phyloP scores from a whole-genome alignment of 2,797 vertebrate genomes.

The Todus mexicanus region DNA sequence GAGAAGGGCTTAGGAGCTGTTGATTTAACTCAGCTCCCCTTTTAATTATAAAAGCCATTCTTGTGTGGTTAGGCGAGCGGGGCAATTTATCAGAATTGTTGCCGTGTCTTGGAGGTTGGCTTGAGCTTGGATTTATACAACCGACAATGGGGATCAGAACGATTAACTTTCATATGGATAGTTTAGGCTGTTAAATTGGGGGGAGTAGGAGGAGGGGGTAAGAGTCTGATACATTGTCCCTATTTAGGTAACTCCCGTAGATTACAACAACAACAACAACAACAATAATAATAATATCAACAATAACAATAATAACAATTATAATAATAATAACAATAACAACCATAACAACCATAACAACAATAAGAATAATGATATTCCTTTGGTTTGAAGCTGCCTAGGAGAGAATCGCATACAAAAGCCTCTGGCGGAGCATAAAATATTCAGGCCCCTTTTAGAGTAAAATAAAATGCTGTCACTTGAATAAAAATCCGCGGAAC shows the following conservation, averaged over 20 bases:
- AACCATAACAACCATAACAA: no score
- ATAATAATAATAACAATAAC: no score
- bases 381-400: not conserved
- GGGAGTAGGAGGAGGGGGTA: not conserved
- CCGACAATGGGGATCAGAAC: slow-evolving; percentile 25
- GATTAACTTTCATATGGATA: slow-evolving; percentile 34
- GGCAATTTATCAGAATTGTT: slow-evolving; percentile 46
- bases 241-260: not conserved
- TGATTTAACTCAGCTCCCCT: slow-evolving; percentile 57
- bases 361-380: no score
- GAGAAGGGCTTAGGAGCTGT: slow-evolving; percentile 49
- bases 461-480: slow-evolving; percentile 29
- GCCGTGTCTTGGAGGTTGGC: slow-evolving; percentile 24
- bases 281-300: no score
- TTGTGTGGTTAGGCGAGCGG: slow-evolving; percentile 42
- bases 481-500: slow-evolving; percentile 52
- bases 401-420: not conserved
- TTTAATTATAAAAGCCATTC: slow-evolving; percentile 63
- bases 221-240: not conserved
- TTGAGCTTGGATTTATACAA: slow-evolving; percentile 37
- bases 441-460: slow-evolving; percentile 36
- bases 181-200: not conserved
- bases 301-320: no score
- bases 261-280: not conserved
- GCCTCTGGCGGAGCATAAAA: not conserved